phyloP scores from a whole-genome alignment of 2,888 invertebrate genomes.

The Pyrocoelia pectoralis region DNA sequence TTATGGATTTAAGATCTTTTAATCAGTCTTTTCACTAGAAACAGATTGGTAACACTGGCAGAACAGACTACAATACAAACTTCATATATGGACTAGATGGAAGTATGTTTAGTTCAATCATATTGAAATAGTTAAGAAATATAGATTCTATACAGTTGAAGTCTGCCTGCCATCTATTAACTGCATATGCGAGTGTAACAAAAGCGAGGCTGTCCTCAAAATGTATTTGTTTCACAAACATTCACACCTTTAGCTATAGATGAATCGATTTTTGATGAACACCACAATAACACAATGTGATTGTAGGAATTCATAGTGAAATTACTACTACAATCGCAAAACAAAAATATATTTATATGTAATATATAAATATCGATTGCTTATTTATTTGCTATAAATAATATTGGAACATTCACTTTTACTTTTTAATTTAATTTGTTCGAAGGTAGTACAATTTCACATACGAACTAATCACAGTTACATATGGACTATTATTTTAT shows the following conservation, averaged over 20 bases:
- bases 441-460: conserved; percentile 36
- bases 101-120: neutral
- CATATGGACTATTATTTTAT: conserved; percentile 56
- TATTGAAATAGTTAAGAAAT: neutral
- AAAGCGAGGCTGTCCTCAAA: neutral
- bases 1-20: conserved; percentile 39
- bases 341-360: neutral
- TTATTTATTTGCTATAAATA: conserved; percentile 10
- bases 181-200: conserved; percentile 23
- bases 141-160: neutral
- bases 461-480: conserved; percentile 54
- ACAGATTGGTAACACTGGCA: conserved; percentile 37
- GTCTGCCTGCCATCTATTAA: conserved; percentile 21
- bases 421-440: conserved; percentile 6
- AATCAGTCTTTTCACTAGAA: conserved; percentile 41
- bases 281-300: conserved; percentile 61
- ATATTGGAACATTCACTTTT: neutral
- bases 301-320: conserved; percentile 46
- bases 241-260: conserved; percentile 53
- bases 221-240: conserved; percentile 35
- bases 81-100: neutral
- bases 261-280: conserved; percentile 58
- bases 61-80: conserved; percentile 12
- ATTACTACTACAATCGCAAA: conserved; percentile 24
- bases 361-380: conserved; percentile 1